Base-by-base conservation (phyloP, 2,888 invertebrate species). In the Troides aeacus region DNA sequence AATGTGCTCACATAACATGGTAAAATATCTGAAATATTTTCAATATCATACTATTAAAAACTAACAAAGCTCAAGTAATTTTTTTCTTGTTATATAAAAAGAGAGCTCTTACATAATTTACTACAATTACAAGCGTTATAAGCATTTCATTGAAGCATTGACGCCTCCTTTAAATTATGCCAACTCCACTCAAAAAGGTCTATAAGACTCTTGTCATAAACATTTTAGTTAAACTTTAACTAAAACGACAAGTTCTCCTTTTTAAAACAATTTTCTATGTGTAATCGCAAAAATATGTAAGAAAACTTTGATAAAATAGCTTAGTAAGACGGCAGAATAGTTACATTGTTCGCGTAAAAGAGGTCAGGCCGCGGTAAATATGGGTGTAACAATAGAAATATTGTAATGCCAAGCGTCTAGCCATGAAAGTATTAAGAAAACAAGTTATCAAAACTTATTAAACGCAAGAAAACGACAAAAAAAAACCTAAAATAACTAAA, bases 291-390 rank as follows among this genome's bases (percentile, higher is more conserved):
- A 57, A 58, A 58, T n/a, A 23, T 58, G 4, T 58, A 58, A 57
- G 7, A 2, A 57, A 21, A 57, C 21, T 57, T 21, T 24, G n/a
- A n/a, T 10, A 58, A 24, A 58, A 58, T 24, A 58, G 57, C 60
- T 60, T n/a, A 46, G 46, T 60, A 60, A 66, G 59, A 36, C 36
- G 59, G 36, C 36, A 53, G 58, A 68, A 68, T 46, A 58, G 63
- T 21, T 46, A 68, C 63, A 68, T 68, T 68, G 63, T 68, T 58
- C 63, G 30, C 42, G 24, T 21, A 68, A 68, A 68, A 63, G 63
- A 62, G 68, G 62, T 68, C 68, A 68, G 36, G 36, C 50, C 36
- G 30, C 57, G 23, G 46, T 58, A 53, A 68, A 63, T 63, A 63
- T 30, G 58, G 50, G 30, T 59, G 50, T 68, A 63, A 63, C 59